phyloP scores from a whole-genome alignment of 2,888 invertebrate species.

The Lasius fuliginosus region DNA sequence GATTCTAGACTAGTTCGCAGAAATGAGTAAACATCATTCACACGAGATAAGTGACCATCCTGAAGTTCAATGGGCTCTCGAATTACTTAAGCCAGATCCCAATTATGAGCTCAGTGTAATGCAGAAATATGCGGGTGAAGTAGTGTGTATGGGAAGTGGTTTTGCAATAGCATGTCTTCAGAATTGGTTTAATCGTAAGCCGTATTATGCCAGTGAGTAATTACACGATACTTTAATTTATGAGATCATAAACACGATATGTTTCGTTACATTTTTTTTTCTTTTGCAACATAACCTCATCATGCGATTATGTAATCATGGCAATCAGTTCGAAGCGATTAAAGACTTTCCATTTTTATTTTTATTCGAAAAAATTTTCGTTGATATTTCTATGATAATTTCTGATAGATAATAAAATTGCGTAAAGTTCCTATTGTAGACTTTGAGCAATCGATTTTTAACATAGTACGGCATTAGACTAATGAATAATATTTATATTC shows the following conservation, averaged over 20 bases:
- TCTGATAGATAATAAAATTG: not conserved
- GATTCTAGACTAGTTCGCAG: not conserved
- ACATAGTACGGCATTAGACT: not conserved
- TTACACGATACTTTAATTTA: not conserved
- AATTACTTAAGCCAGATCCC: slow-evolving; percentile 77
- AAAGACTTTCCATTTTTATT: not conserved
- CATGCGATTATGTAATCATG: not conserved
- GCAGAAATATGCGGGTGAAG: not conserved
- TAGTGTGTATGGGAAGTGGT: not conserved
- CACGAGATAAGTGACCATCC: slow-evolving; percentile 45
- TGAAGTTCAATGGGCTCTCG: slow-evolving; percentile 80
- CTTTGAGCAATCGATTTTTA: not conserved
- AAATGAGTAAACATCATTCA: slow-evolving; percentile 33
- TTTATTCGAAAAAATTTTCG: not conserved
- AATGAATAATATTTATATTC: not conserved
- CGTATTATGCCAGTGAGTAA: not conserved
- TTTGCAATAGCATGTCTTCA: not conserved
- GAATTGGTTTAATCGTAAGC: not conserved
- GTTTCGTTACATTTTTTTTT: not conserved
- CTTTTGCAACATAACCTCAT: not conserved
- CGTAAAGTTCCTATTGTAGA: not conserved
- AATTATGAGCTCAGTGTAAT: slow-evolving; percentile 64
- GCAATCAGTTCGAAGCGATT: not conserved
- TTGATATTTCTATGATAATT: not conserved
- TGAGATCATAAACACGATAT: not conserved